Base-by-base conservation (phyloP, 2,113 vertebrate genomes). In the Scatophagus argus region DNA sequence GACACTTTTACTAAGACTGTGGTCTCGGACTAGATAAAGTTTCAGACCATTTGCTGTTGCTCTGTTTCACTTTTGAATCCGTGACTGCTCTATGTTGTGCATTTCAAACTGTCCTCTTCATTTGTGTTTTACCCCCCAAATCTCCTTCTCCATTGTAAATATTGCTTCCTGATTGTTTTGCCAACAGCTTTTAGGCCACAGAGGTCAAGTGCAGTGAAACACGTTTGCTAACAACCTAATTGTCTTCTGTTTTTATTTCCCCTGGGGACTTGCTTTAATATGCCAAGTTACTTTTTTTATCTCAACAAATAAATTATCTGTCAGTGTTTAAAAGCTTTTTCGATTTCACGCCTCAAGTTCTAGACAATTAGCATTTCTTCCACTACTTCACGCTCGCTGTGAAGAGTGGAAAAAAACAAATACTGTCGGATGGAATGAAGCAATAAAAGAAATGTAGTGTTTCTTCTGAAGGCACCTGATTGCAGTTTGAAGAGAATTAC, bases 261-360 rank as follows among this genome's bases (percentile, higher is more conserved):
- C 55, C 32, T 2, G 9, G 23, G 68, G 79, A 47, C 46, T 12
- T 0, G 25, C 52, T 82, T 76, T 74, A 91, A 80, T 79, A 82
- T 80, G 65, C 73, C 11, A 39, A 76, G 60, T 77, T 62, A 70
- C 66, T 62, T 78, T 86, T 77, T 83, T 83, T 79, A 85, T 88
- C 89, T 79, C 69, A 60, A 80, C 74, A 83, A 80, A 89, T 83
- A 78, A 84, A 87, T 89, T 43, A 86, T 85, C 68, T 76, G 85
- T 89, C 83, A 64, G 77, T 84, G 73, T 88, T 89, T 76, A 83
- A 82, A 74, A 87, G 86, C 69, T 79, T 89, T 82, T 84, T 75
- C 71, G 38, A 90, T 91, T 90, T 90, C 88, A 87, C 52, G 81
- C 86, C 85, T 87, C 59, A 77, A 79, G 62, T 91, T 82, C 80